phyloP scores from a whole-genome alignment of 2,797 vertebrate species.

The Hippopotamyrus pictus region DNA sequence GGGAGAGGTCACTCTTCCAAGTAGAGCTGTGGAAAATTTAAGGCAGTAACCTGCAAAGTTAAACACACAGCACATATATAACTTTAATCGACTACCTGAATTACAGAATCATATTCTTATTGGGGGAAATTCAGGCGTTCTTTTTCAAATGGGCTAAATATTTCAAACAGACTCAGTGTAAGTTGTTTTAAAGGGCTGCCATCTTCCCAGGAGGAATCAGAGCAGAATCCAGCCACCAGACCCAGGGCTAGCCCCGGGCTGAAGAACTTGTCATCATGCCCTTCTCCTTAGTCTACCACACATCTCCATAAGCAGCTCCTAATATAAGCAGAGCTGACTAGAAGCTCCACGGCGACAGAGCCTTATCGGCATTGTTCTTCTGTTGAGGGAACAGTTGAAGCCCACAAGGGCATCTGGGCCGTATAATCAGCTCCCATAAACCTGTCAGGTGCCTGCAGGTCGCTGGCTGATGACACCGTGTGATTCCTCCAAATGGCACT shows the following conservation, averaged over 20 bases:
- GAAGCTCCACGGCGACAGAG: background rate
- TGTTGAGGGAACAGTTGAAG: background rate
- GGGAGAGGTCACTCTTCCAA: background rate
- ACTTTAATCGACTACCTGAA: background rate
- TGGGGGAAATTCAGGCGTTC: background rate
- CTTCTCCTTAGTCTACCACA: background rate
- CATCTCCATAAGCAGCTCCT: background rate
- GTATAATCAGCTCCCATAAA: background rate
- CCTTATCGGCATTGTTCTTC: background rate
- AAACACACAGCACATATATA: background rate
- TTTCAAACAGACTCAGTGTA: background rate
- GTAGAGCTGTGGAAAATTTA: background rate
- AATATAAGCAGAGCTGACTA: conserved; percentile 6
- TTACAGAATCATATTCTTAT: background rate
- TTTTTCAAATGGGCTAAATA: conserved; percentile 4
- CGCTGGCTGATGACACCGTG: background rate
- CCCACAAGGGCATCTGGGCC: background rate
- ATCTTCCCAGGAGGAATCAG: background rate
- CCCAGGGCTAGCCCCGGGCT: background rate
- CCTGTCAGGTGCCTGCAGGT: background rate
- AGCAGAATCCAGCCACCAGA: background rate
- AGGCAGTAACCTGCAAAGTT: background rate
- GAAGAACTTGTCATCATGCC: background rate
- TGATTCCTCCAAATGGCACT: background rate
- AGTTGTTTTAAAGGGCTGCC: background rate